Base-by-base conservation (phyloP, 2,888 invertebrate genomes). In the Rhimphoctona megacephalus region DNA sequence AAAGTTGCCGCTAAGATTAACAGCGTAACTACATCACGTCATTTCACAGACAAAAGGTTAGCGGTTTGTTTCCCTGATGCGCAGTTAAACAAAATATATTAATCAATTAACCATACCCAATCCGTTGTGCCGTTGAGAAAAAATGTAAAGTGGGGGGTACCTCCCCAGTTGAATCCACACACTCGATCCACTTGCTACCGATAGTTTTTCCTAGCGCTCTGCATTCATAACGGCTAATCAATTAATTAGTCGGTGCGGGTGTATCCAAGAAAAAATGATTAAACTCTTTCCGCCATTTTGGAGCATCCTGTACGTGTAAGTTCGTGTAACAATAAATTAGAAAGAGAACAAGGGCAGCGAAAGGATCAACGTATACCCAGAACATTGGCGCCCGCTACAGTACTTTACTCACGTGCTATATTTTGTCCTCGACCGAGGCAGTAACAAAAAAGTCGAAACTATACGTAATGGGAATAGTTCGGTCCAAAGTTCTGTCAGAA, bases 391-490 rank as follows among this genome's bases (percentile, higher is more conserved):
- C 52, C 43, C 74, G 0, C 30, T 52, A 43, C 22, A 54, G 70
- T 33, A 36, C 80, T 72, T 80, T 74, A 43, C 52, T 54, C 43
- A 43, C 36, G 49, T 57, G 57, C 36, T 61, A 36, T 74, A 81
- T 17, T 5, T 66, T n/a, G 46, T 80, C 70, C 57, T 49, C 52
- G 72, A 57, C 49, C 70, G 78, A 74, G 74, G 52, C 79, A 74
- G 85, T 80, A 72, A 61, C 85, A 89, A 89, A 92, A 92, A 92
- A 87, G 83, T 79, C 83, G 89, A 89, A 91, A 91, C 92, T 90
- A 30, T 61, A 91, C 89, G 90, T 92, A 92, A 92, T 92, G 91
- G 91, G 91, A 92, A 92, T 92, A 92, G 91, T 92, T 92, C 86
- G 85, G 66, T 83, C 19, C 81, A 81, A 90, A 91, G 88, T 91